A percentile compares a stretch with the other conserved stretches of the same genome.
Evolutionary conservation across 2,797 vertebrate species (phyloP).

Genomic region (Carduelis carduelis): DNA sequence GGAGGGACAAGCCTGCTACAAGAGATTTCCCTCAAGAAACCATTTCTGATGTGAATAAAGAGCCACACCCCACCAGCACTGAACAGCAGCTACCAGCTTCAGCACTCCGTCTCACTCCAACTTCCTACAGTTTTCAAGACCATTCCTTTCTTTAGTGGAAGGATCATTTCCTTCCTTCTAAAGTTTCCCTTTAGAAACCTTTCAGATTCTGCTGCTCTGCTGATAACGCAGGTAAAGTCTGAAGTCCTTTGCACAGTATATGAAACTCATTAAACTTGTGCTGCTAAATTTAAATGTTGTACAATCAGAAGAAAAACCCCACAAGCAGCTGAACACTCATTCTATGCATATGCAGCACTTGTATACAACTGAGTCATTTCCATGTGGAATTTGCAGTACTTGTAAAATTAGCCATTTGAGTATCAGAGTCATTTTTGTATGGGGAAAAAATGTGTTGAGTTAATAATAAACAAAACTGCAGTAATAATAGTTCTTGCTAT

Average conservation of each 20-base stretch:
- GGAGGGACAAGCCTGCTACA: neutral
- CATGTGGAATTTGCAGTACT: neutral
- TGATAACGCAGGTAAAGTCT: neutral
- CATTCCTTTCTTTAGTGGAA: neutral
- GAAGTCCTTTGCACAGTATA: neutral
- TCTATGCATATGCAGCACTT: neutral
- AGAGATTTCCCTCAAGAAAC: neutral
- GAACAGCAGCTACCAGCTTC: neutral
- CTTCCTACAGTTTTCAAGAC: neutral
- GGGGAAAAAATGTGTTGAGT: neutral
- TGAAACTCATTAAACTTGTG: neutral
- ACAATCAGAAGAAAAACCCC: neutral
- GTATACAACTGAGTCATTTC: neutral
- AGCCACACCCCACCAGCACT: neutral
- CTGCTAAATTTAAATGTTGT: neutral
- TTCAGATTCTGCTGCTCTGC: neutral
- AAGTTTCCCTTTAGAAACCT: neutral
- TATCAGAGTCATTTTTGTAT: neutral
- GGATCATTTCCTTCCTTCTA: neutral
- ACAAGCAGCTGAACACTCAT: neutral
- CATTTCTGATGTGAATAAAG: neutral
- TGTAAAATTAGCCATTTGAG: slow-evolving; percentile 26
- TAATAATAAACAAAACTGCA: slow-evolving; percentile 17
- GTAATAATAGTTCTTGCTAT: neutral
- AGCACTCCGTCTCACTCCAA: neutral